Base-by-base conservation (phyloP, 2,888 invertebrate species). In the Microlaimidae sp. region DNA sequence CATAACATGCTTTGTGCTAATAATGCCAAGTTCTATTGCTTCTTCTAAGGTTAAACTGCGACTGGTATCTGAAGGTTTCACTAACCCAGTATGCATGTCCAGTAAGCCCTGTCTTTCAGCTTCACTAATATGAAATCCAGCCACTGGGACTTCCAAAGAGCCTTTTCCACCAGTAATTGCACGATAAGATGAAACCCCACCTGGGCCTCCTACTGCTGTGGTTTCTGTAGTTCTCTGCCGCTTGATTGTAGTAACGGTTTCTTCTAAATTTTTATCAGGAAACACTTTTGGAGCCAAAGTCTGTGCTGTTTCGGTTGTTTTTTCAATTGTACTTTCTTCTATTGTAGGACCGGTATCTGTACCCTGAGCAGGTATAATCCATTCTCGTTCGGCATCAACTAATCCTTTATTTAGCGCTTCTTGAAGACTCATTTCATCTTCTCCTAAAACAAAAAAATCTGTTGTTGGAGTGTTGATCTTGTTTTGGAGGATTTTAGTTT, bases 21-120 rank as follows among this genome's bases (percentile, higher is more conserved):
- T 82, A 21, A 90, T 80, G 66, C 82, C 80, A 56, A 85, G 76
- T 64, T 81, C 80, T 29, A 90, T 75, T 60, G 88, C 85, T 70
- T 88, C 87, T 69, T 83, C 81, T 60, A 89, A 81, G 56, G 83
- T 81, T 40, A 85, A 80, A 52, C 83, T 73, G 60, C 84, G 77
- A 68, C 86, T 86, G 4, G 86, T 85, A 10, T 82, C 82, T 1
- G 84, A 83, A 59, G 89, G 83, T 21, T 80, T 79, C 62, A 89
- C 85, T 29, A 83, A 73, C 1, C 90, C 90, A 1, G 80, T 80
- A 0, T 78, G 74, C 0, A 87, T 82, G 70, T 90, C 82, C 62
- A 88, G 83, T 1, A 85, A 71, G 51, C 80, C 80, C 66, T 81
- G 80, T 41, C 81, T 77, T 58, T 89, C 84, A 2, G 87, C 86